These are phyloP conservation scores for Chrysocyon brachyurus DNA, from an alignment of 2,797 vertebrate species.

Conservation along the genomic window DNA sequence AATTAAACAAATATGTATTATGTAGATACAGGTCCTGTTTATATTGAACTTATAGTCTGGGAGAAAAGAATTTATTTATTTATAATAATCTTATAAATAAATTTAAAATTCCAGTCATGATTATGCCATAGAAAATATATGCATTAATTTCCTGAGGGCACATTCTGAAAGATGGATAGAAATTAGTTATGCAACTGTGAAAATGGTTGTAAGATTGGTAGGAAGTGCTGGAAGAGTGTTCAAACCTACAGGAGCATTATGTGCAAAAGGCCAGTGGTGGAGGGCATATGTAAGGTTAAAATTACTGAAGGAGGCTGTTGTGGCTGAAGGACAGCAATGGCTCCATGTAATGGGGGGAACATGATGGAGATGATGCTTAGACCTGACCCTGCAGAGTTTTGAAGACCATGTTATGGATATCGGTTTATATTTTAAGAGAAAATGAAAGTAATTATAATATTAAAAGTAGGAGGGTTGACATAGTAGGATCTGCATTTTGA, in stretches of 20 bases:
- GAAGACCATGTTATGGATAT: background rate
- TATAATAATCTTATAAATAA: slow-evolving; percentile 11
- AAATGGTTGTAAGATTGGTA: background rate
- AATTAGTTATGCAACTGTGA: slow-evolving; percentile 12
- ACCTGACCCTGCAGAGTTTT: background rate
- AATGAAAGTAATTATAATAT: background rate
- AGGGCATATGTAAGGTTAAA: background rate
- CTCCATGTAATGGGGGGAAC: background rate
- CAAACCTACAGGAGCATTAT: background rate
- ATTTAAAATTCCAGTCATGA: slow-evolving; percentile 5
- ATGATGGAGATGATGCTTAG: background rate
- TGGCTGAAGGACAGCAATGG: background rate
- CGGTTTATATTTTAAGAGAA: slow-evolving; percentile 20
- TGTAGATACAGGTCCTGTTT: background rate
- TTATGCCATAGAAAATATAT: background rate
- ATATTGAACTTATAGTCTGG: slow-evolving; percentile 32
- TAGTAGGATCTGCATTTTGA: slow-evolving; percentile 1
- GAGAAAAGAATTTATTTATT: slow-evolving; percentile 45
- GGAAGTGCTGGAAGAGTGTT: background rate
- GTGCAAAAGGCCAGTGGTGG: background rate
- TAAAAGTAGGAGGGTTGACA: background rate
- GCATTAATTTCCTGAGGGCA: background rate
- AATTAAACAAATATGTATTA: slow-evolving; percentile 28
- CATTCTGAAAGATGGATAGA: background rate
- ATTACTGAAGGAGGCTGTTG: background rate